Base-by-base conservation (phyloP, 2,888 invertebrate species). In the Choristoneura rosaceana region DNA sequence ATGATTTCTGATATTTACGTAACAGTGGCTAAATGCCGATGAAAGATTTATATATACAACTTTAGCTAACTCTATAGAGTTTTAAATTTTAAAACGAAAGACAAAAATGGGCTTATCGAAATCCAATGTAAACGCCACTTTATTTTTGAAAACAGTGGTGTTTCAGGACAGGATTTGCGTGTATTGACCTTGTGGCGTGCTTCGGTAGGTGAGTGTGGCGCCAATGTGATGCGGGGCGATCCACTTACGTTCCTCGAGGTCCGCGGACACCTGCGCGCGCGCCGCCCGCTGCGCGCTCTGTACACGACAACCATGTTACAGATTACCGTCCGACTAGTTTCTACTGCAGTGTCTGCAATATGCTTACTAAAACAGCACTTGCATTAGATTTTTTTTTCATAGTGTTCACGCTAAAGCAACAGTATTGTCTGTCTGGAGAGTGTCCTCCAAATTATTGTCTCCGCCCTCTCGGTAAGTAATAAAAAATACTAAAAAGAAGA, bases 181-280 rank as follows among this genome's bases (percentile, higher is more conserved):
- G 93, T 93, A 94, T 92, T 92, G 92, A 95, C 95, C 96, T 95
- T 96, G 96, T 79, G 97, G 97, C 82, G 97, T 96, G 94, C 96
- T 97, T 85, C 97, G 95, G 93, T 97, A 97, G 83, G 96, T 96
- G 85, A 97, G 96, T 90, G 97, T 96, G 94, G 96, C 96, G 92
- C 96, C 97, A 87, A 96, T 96, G 91, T 97, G 96, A 90, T 97
- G 97, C 90, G 95, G 95, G 87, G 87, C 94, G 90, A 95, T 95
- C 92, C 95, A 95, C 86, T 95, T 94, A 84, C 95, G 95, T 94
- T 97, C 96, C 92, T 99, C 98, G 92, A 98, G 96, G 71, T 95
- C 95, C 83, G 92, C 94, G 73, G 96, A 95, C 80, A 96, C 96
- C 83, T 97, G 95, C 82, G 97, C 97, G 81, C 96, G 96, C 77